phyloP scores from a whole-genome alignment of 2,888 invertebrate species.

The Caenorhabditis afra region DNA sequence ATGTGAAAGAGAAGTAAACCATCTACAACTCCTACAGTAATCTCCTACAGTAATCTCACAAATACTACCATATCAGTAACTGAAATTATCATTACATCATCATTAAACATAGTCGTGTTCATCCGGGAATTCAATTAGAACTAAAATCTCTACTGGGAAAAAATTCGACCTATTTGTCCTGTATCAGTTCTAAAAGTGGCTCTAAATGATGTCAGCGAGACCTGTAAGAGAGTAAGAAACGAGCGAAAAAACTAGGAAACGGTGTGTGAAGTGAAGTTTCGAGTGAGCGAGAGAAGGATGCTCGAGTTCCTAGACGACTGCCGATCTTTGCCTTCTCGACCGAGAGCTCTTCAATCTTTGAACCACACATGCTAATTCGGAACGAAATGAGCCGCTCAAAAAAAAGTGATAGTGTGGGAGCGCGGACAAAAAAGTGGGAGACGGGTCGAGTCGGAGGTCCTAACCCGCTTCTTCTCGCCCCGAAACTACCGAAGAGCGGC shows the following conservation, averaged over 20 bases:
- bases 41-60: too few species aligned
- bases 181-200: too few species aligned
- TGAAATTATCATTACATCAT: too few species aligned
- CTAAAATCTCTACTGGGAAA: too few species aligned
- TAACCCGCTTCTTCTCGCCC: constrained; percentile 22
- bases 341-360: too few species aligned
- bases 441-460: constrained; percentile 2
- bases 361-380: not conserved
- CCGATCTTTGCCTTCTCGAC: constrained; percentile 17
- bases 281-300: constrained; percentile 24
- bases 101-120: too few species aligned
- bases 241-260: not conserved
- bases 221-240: too few species aligned
- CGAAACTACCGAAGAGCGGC: constrained; percentile 25
- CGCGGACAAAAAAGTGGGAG: constrained; percentile 22
- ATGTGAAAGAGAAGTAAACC: too few species aligned
- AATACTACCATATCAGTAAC: too few species aligned
- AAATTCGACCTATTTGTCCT: too few species aligned
- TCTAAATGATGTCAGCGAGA: not conserved
- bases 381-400: not conserved
- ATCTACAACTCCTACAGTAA: too few species aligned
- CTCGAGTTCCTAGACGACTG: constrained; percentile 31
- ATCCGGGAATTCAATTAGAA: too few species aligned
- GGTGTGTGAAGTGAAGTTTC: constrained; percentile 7
- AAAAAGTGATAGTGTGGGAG: constrained; percentile 24